Conservation (phyloP, 1,140 invertebrate species). For the Cheumatopsyche charites region DNA sequence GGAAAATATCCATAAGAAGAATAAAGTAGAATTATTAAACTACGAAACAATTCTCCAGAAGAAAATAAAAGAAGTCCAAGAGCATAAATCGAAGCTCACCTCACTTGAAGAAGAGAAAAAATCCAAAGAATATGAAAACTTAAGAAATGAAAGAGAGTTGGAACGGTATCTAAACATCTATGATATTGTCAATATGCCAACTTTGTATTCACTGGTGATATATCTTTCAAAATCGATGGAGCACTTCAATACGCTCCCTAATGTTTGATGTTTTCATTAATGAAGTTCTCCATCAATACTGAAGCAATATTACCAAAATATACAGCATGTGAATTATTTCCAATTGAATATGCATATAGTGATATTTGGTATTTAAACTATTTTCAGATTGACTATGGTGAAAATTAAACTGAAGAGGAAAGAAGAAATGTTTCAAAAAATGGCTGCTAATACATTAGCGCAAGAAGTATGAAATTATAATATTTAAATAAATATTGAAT, state of each 20-base stretch:
- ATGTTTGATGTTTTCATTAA: no score
- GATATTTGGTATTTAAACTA: no score
- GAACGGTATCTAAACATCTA: neutral
- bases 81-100: conserved; percentile 18
- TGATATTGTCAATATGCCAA: no score
- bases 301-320: no score
- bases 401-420: conserved; percentile 35
- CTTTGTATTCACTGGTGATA: no score
- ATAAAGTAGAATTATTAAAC: neutral
- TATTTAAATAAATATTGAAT: no score
- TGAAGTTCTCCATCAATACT: no score
- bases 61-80: conserved; percentile 27
- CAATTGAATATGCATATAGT: no score
- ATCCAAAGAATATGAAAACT: conserved; percentile 26
- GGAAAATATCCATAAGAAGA: conserved; percentile 24
- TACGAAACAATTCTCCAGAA: conserved; percentile 38
- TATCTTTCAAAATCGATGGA: neutral
- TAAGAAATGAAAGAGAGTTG: conserved; percentile 20
- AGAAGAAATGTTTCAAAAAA: conserved; percentile 34
- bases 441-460: conserved; percentile 34
- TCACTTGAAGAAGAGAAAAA: conserved; percentile 23
- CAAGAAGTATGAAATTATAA: conserved; percentile 32
- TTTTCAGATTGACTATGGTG: conserved; percentile 35
- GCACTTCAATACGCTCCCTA: neutral
- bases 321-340: no score